phyloP scores from a whole-genome alignment of 2,113 vertebrate genomes.

The Noctilio leporinus region DNA sequence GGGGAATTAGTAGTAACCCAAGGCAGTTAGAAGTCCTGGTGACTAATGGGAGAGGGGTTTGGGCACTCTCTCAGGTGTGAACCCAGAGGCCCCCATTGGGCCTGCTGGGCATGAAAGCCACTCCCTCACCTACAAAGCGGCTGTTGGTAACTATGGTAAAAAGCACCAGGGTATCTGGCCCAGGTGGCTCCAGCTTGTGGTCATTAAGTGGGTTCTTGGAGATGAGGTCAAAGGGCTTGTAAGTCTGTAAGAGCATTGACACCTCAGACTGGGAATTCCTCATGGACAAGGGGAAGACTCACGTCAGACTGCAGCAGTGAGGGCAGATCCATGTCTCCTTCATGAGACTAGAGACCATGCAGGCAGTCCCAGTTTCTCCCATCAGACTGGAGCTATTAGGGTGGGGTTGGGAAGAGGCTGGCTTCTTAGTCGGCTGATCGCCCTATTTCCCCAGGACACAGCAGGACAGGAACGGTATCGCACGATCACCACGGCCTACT shows the following conservation, averaged over 20 bases:
- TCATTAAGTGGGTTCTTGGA: neutral
- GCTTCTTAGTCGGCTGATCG: neutral
- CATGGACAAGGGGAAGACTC: neutral
- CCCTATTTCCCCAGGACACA: constrained; percentile 84
- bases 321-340: neutral
- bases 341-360: neutral
- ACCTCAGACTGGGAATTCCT: neutral
- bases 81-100: neutral
- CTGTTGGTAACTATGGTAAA: neutral
- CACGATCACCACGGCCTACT: constrained; percentile 98
- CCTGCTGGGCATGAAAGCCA: neutral
- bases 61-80: neutral
- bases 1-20: neutral
- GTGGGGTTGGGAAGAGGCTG: no score
- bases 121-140: rapidly evolving
- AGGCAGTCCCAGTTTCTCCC: neutral
- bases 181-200: neutral
- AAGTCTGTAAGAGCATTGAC: neutral
- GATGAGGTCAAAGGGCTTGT: neutral
- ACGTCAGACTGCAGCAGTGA: neutral
- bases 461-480: constrained; percentile 97
- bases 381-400: neutral
- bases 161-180: neutral
- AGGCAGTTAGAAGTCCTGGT: neutral
- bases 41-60: neutral